Base-by-base conservation (phyloP, 2,888 invertebrate genomes). In the Epinotia nisella region DNA sequence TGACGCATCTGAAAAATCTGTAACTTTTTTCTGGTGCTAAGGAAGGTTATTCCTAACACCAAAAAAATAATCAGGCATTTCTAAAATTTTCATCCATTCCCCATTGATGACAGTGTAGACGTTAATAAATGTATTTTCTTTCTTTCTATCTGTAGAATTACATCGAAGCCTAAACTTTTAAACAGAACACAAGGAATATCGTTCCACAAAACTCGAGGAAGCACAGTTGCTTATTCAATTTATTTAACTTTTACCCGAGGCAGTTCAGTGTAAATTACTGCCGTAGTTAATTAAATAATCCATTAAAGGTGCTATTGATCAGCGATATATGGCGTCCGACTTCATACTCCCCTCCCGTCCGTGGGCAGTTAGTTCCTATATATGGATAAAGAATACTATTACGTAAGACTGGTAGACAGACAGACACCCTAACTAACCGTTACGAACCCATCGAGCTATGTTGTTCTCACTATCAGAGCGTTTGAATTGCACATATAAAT, bases 241-340 rank as follows among this genome's bases (percentile, higher is more conserved):
- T 69, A 53, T 39, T 24, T 60, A 13, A 39, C 60, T 60, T 35
- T 39, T 53, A 39, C 55, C 45, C 55, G 19, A 56, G 51, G 19
- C 56, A 56, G 58, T 65, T 61, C 17, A 61, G 56, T 21, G 70
- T 35, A 71, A 65, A 71, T 71, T 65, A 39, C 56, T 19, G 21
- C 5, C 71, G 51, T 51, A 45, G 41, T 70, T 73, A 75, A 75
- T 75, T 75, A 67, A 75, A 75, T 75, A 73, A 75, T 64, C 61
- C 75, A 67, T 67, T 73, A 70, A 75, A 67, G 71, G 71, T 60
- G 71, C 41, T 72, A 61, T 72, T 72, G 71, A 61, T 67, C 41
- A 35, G 19, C 60, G 24, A 51, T 60, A 72, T 58, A 67, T 65
- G 49, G 64, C 39, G 41, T 24, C 21, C 29, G 58, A 39, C 39